These are phyloP conservation scores for Calcarius lapponicus DNA, from an alignment of 2,797 vertebrate genomes.

Conservation along the genomic window DNA sequence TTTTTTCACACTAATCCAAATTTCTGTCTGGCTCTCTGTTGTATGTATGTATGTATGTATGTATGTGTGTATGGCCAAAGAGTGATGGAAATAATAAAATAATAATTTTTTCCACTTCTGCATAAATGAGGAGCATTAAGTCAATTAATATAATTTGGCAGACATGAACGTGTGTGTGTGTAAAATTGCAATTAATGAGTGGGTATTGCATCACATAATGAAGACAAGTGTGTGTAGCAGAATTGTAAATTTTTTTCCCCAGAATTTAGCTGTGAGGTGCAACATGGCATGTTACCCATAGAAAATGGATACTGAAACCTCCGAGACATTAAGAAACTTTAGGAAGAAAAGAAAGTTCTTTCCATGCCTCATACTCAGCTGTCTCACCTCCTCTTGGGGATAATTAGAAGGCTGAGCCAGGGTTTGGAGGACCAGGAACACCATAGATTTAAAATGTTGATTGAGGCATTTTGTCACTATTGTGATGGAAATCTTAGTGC, in stretches of 20 bases:
- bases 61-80: neutral
- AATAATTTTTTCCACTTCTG: neutral
- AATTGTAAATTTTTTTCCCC: neutral
- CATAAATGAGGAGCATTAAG: neutral
- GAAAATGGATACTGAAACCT: neutral
- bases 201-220: neutral
- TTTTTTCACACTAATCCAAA: neutral
- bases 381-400: neutral
- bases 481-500: neutral
- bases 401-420: neutral
- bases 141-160: neutral
- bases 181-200: neutral
- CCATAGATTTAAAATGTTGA: neutral
- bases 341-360: neutral
- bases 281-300: fast-evolving
- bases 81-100: neutral
- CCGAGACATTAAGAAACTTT: neutral
- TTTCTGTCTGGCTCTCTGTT: neutral
- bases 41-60: too few relatives aligned
- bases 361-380: neutral
- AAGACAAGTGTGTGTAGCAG: neutral
- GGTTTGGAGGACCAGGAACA: neutral
- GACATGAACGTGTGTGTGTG: too few relatives aligned
- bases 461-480: neutral
- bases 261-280: neutral